Base-by-base conservation (phyloP, 2,888 invertebrate genomes). In the Desoria tigrina region DNA sequence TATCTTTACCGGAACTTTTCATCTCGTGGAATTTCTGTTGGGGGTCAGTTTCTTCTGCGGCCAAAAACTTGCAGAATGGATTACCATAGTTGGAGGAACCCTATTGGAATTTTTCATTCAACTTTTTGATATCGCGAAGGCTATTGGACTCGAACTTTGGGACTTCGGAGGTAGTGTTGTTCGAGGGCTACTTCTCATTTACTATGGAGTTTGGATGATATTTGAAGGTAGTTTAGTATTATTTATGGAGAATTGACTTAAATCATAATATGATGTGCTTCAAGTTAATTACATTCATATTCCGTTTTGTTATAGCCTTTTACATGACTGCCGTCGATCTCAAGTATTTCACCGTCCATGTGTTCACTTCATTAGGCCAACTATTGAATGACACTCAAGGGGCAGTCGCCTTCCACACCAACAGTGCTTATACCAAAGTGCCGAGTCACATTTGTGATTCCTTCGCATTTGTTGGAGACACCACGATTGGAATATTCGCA, bases 161-260 rank as follows among this genome's bases (percentile, higher is more conserved):
- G 72, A 67, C 23, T 65, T 72, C 45, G 69, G 65, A 50, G 61
- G 27, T 39, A 58, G 59, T 26, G 26, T 67, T 37, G 37, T 50
- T 3, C 28, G 63, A 11, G 65, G 67, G 9, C 24, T 72, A 16
- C 42, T 72, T 18, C 37, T 72, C 1, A 45, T 69, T 16, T 69
- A 61, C 37, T 68, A 67, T 53, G 69, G 37, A 11, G 37, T 61
- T 1, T 53, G 45, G 16, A 66, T 69, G 61, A 57, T 72, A 28
- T 55, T 65, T 32, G 71, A 72, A 42, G 66, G 71, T 69, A 71
- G 53, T 39, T 39, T n/a, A n/a, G n/a, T n/a, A n/a, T n/a, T n/a
- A n/a, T n/a, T n/a, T 39, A 39, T 16, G 39, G 39, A 39, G 39
- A 39, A 11, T 39, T 11, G 16, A 39, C 16, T 39, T 16, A n/a